Evolutionary conservation across 2,113 vertebrate species (phyloP), one percentile per base, ranked within the genome.

Genomic region (Heterotis niloticus): DNA sequence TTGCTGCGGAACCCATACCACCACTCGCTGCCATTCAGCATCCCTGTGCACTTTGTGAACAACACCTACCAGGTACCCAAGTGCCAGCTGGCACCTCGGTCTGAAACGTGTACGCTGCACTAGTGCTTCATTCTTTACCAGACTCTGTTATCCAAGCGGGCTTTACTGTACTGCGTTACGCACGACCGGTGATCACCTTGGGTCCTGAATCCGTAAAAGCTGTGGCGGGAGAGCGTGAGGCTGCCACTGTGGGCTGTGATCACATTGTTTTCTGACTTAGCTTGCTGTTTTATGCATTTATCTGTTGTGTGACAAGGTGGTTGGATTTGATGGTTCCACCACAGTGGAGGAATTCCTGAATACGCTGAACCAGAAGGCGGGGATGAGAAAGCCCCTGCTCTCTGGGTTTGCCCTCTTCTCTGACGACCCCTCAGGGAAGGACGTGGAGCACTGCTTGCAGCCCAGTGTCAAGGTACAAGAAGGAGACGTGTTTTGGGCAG

Each of bases 21-120:
- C 85, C 95, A 96, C 76, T 96, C 95, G 0, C 88, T 96, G 70
- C 95, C 95, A 3, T 96, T 96, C 88, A 96, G 95, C 88, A 95
- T 96, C 86, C 95, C 95, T 0, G 95, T 96, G 52, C 95, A 96
- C 88, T 95, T 96, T 78, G 94, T 94, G 93, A 96, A 95, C 5
- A 93, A 91, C 81, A 94, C 95, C 10, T 96, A 96, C 85, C 93
- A 96, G 94, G 95, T 96, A 82, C 65, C 60, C 60, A 64, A 69
- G 57, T 52, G 29, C 10, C n/a, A 16, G 69, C 79, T 18, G 29
- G 66, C 20, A 20, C 73, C 57, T 26, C 26, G 14, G 28, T 29
- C 16, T 72, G 20, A 16, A 44, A 10, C 44, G 60, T 14, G 14
- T 12, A 18, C 34, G 34, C 60, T 17, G 5, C 60, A 62, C 66